Percentiles rank a stretch among this genome's conserved stretches.
These are phyloP conservation scores for Agrilus biguttatus DNA, from an alignment of 2,888 invertebrate genomes.

Conservation along the genomic window DNA sequence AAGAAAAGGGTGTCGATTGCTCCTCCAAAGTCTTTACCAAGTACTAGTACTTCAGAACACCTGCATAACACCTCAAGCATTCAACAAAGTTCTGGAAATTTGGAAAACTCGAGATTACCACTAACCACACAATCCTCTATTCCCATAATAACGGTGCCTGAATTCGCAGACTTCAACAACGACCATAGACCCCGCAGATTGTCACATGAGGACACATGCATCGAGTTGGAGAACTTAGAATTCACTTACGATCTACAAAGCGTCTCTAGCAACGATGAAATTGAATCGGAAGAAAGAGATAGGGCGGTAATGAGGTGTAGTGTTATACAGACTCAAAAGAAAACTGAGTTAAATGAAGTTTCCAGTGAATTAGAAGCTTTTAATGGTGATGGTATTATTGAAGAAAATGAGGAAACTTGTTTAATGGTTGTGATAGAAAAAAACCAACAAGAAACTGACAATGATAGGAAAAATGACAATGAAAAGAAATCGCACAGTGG, in stretches of 20 bases:
- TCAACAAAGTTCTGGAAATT: constrained; percentile 14
- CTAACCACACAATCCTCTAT: constrained; percentile 11
- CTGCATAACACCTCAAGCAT: constrained; percentile 18
- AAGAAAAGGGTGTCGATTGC: constrained; percentile 34
- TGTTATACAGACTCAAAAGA: no score
- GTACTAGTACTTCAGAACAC: constrained; percentile 27
- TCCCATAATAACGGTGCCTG: constrained; percentile 20
- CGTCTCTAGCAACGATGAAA: constrained; percentile 22
- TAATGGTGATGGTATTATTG: constrained; percentile 9
- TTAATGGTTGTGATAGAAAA: constrained; percentile 30
- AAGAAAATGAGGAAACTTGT: constrained; percentile 13
- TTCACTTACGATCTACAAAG: constrained; percentile 24
- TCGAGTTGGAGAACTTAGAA: constrained; percentile 31
- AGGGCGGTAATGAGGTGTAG: no score
- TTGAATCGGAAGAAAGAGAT: no score
- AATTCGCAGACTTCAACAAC: constrained; percentile 18
- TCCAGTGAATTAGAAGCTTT: no score
- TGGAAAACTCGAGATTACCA: constrained; percentile 8
- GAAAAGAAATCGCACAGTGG: constrained; percentile 34
- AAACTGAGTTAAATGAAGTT: no score
- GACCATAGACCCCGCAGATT: constrained; percentile 16
- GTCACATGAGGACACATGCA: constrained; percentile 28
- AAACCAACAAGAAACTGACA: constrained; percentile 11
- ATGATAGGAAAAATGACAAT: constrained; percentile 11
- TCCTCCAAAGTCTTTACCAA: constrained; percentile 25